A percentile compares a stretch with the other conserved stretches of the same genome.
Evolutionary conservation across 2,797 vertebrate genomes (phyloP).

Genomic region (Orestias chungarensis): DNA sequence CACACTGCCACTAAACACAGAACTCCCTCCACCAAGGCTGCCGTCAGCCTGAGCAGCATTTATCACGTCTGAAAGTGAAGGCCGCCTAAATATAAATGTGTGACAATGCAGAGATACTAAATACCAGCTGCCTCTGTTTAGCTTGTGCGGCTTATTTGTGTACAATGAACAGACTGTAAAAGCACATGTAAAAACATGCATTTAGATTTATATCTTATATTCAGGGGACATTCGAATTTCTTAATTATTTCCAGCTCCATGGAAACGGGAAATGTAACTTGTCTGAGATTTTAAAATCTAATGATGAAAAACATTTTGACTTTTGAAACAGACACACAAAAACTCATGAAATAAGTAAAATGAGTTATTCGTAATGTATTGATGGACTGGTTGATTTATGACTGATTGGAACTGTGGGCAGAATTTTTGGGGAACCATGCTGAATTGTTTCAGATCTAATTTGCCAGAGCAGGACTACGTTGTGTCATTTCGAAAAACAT

Average conservation of each 20-base stretch:
- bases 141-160: slow-evolving; percentile 53
- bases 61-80: slow-evolving; percentile 69
- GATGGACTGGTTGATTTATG: background rate
- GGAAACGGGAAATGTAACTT: background rate
- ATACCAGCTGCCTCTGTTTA: slow-evolving; percentile 58
- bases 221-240: background rate
- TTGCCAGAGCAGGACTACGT: background rate
- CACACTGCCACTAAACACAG: slow-evolving; percentile 78
- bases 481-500: background rate
- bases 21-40: slow-evolving; percentile 70
- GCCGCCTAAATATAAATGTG: slow-evolving; percentile 64
- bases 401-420: background rate
- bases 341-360: too few relatives aligned
- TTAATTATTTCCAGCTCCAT: slow-evolving; percentile 10
- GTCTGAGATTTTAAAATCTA: background rate
- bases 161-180: slow-evolving; percentile 30
- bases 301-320: background rate
- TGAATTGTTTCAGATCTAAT: background rate
- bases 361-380: background rate
- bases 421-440: background rate
- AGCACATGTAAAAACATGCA: slow-evolving; percentile 48
- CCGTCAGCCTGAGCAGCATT: slow-evolving; percentile 73
- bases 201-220: slow-evolving; percentile 21
- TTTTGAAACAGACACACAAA: background rate
- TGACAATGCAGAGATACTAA: slow-evolving; percentile 65